phyloP scores from a whole-genome alignment of 30 jellyfish, hydroid and myxozoan genomes.

The Aurelia sp. region DNA sequence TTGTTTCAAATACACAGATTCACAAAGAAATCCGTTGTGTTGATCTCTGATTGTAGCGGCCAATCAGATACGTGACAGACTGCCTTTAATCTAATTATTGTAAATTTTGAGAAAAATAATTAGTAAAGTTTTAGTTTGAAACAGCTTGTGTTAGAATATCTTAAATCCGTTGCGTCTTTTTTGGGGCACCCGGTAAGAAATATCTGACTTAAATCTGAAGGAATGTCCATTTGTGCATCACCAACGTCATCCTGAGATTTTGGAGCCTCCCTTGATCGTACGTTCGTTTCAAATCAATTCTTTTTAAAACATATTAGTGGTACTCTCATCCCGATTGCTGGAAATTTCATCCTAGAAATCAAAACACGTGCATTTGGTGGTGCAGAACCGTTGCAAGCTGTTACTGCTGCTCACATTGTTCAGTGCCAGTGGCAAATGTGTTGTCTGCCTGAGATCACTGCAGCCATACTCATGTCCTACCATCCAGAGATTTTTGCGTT shows the following conservation, averaged over 20 bases:
- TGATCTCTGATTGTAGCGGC: too few relatives aligned
- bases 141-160: too few relatives aligned
- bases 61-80: too few relatives aligned
- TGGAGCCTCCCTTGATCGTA: conserved; percentile 25
- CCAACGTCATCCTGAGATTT: neutral
- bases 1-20: too few relatives aligned
- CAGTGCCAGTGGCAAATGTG: conserved; percentile 19
- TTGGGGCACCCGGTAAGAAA: too few relatives aligned
- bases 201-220: too few relatives aligned
- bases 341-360: neutral
- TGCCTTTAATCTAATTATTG: too few relatives aligned
- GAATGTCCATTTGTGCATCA: conserved; percentile 7
- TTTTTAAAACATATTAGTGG: neutral
- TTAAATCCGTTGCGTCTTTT: too few relatives aligned
- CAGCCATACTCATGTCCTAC: conserved; percentile 17
- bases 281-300: neutral
- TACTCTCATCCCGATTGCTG: neutral
- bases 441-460: conserved; percentile 11
- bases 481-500: neutral
- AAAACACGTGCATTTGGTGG: conserved; percentile 31
- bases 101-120: too few relatives aligned
- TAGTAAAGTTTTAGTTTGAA: too few relatives aligned
- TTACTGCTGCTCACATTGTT: neutral
- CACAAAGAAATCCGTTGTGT: too few relatives aligned
- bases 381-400: neutral